phyloP scores from a whole-genome alignment of 2,888 invertebrate species.

The Conus canariensis region DNA sequence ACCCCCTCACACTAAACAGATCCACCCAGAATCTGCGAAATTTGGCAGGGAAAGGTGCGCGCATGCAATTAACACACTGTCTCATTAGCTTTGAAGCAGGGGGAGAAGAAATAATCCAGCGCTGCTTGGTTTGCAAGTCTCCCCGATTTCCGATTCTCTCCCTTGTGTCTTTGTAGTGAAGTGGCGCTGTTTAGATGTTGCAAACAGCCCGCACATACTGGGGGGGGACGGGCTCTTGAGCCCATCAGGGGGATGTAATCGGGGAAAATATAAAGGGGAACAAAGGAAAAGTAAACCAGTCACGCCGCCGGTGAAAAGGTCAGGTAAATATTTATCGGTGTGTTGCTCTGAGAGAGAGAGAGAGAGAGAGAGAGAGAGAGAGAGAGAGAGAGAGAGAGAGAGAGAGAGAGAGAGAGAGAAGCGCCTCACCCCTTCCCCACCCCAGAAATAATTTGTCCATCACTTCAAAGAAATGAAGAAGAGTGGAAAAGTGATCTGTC shows the following conservation, averaged over 20 bases:
- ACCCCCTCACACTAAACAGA: no score
- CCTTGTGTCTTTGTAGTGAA: background rate
- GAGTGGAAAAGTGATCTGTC: background rate
- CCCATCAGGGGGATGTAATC: no score
- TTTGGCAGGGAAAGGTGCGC: background rate
- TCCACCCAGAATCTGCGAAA: no score
- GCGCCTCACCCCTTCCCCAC: no score
- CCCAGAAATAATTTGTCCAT: background rate
- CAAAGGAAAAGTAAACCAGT: background rate
- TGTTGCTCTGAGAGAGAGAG: background rate
- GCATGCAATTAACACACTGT: background rate
- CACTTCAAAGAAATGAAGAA: background rate
- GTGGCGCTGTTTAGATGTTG: background rate
- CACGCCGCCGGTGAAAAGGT: background rate
- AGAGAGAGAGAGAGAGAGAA: no score
- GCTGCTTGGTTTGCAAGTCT: background rate
- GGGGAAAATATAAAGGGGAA: background rate
- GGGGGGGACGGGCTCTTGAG: no score
- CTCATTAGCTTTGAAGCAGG: background rate
- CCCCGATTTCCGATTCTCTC: background rate
- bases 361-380: no score
- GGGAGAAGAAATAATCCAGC: background rate
- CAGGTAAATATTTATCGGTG: background rate
- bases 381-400: no score
- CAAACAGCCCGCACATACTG: background rate